A percentile compares a stretch with the other conserved stretches of the same genome.
phyloP scores from a whole-genome alignment of 2,113 vertebrate species.

The Psilopsiagon aymara region DNA sequence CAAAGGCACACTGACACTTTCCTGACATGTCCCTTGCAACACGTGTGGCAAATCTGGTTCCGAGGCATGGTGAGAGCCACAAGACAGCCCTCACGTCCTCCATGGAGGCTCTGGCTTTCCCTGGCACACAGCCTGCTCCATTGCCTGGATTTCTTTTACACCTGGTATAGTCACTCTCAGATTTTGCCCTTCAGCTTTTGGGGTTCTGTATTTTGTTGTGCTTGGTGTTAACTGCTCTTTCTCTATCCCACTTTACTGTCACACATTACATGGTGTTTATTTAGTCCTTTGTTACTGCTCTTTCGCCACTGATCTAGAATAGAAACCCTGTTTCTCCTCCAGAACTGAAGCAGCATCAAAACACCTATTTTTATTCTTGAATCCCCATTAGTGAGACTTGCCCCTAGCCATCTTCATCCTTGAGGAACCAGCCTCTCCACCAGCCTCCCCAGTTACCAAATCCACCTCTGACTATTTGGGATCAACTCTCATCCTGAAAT shows the following conservation, averaged over 20 bases:
- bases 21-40: not conserved
- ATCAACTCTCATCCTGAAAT: not conserved
- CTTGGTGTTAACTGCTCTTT: not conserved
- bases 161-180: not conserved
- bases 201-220: not conserved
- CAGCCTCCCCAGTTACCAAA: not conserved
- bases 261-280: not conserved
- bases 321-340: not conserved
- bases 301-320: not conserved
- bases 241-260: not conserved
- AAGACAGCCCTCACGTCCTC: accelerated
- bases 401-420: not conserved
- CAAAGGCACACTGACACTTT: not conserved
- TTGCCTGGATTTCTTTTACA: not conserved
- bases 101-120: not conserved
- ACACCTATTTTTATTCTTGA: not conserved
- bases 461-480: not conserved
- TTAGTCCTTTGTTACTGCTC: not conserved
- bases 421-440: not conserved
- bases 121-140: not conserved
- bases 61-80: not conserved
- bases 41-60: not conserved
- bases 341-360: not conserved
- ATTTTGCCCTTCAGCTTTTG: not conserved
- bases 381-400: not conserved